Evolutionary conservation across 1,140 invertebrate species (phyloP).

Genomic region (Thaumetopoea pityocampa): DNA sequence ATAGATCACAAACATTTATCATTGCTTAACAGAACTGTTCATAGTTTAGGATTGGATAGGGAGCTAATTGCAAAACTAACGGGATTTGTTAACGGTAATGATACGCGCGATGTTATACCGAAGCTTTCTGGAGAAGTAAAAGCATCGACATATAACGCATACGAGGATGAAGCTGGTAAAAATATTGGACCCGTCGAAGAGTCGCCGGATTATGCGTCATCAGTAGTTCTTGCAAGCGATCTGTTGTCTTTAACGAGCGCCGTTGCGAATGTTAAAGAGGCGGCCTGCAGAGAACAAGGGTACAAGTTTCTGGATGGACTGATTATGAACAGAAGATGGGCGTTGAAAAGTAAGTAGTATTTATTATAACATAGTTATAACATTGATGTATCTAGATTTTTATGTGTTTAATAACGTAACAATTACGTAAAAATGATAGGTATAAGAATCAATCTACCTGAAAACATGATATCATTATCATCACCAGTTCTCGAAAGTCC

Average conservation of each 20-base stretch:
- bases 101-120: neutral
- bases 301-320: constrained; percentile 69
- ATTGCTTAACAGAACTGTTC: constrained; percentile 36
- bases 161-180: constrained; percentile 35
- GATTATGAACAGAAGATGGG: constrained; percentile 73
- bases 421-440: too few species aligned
- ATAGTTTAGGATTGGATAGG: constrained; percentile 40
- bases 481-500: too few species aligned
- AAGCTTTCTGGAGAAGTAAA: constrained; percentile 7
- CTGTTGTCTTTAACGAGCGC: constrained; percentile 60
- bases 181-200: constrained; percentile 36
- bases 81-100: constrained; percentile 31
- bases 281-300: constrained; percentile 68
- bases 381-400: too few species aligned
- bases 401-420: too few species aligned
- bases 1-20: constrained; percentile 32
- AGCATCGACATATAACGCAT: constrained; percentile 32
- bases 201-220: constrained; percentile 65
- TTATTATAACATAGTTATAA: too few species aligned
- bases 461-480: too few species aligned
- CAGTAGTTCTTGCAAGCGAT: constrained; percentile 61
- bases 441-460: too few species aligned
- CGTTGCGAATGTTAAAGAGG: constrained; percentile 57
- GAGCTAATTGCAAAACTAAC: constrained; percentile 39
- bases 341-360: constrained; percentile 77